Conservation (phyloP, 2,797 vertebrate genomes). For the Eutrigla gurnardus region DNA sequence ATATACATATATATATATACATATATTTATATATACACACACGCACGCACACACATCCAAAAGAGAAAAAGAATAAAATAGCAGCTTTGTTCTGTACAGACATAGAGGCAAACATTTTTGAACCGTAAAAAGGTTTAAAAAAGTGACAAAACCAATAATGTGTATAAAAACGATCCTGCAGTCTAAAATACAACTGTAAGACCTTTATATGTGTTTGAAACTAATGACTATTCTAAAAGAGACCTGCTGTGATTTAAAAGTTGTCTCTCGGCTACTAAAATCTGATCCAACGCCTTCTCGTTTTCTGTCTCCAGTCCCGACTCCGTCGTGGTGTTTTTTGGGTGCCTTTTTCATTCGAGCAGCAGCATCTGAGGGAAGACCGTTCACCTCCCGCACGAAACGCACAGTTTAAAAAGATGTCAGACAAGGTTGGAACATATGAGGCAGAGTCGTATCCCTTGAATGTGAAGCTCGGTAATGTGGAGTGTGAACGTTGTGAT, state of each 20-base stretch:
- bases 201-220: slow-evolving; percentile 84
- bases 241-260: slow-evolving; percentile 71
- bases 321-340: slow-evolving; percentile 61
- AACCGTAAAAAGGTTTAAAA: slow-evolving; percentile 98
- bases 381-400: slow-evolving; percentile 61
- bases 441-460: slow-evolving; percentile 51
- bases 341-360: slow-evolving; percentile 62
- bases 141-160: slow-evolving; percentile 95
- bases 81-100: slow-evolving; percentile 99
- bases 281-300: slow-evolving; percentile 60
- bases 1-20: slow-evolving; percentile 4
- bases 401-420: slow-evolving; percentile 50
- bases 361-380: slow-evolving; percentile 28
- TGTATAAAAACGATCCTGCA: slow-evolving; percentile 90
- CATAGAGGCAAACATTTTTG: slow-evolving; percentile 95
- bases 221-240: slow-evolving; percentile 79
- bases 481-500: slow-evolving; percentile 62
- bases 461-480: slow-evolving; percentile 47
- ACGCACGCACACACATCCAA: slow-evolving; percentile 86
- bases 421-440: slow-evolving; percentile 48
- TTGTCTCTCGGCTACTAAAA: slow-evolving; percentile 53
- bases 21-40: slow-evolving; percentile 76
- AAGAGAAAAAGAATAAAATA: slow-evolving; percentile 95
- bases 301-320: slow-evolving; percentile 47
- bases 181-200: slow-evolving; percentile 96